phyloP scores from a whole-genome alignment of 2,113 vertebrate species.

The Aramus guarauna region DNA sequence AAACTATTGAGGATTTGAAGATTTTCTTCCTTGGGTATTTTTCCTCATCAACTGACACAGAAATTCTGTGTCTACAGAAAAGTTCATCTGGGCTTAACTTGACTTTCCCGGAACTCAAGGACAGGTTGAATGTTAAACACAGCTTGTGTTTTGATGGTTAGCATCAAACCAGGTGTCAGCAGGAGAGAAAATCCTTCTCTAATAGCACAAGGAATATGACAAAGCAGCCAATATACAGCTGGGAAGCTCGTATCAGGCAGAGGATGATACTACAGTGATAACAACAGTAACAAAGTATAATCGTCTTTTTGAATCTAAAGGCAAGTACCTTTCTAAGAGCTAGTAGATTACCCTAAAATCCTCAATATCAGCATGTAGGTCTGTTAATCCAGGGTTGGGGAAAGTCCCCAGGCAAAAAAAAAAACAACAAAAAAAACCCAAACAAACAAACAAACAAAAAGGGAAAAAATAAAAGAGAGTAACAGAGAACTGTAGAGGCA shows the following conservation, averaged over 20 bases:
- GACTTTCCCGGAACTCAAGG: background rate
- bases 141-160: background rate
- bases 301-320: background rate
- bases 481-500: background rate
- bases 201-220: background rate
- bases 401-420: background rate
- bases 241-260: background rate
- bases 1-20: background rate
- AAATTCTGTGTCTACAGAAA: background rate
- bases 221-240: background rate
- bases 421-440: background rate
- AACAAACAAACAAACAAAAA: no score
- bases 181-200: background rate
- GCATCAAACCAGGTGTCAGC: background rate
- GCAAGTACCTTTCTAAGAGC: background rate
- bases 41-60: background rate
- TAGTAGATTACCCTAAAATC: constrained; percentile 10
- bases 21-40: background rate
- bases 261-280: background rate
- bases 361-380: background rate
- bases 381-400: background rate
- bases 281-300: background rate
- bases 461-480: fast-evolving
- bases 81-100: background rate
- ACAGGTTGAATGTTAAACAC: background rate